A percentile compares a stretch with the other conserved stretches of the same genome.
Evolutionary conservation across 2,797 vertebrate species (phyloP).

Genomic region (Harpagifer antarcticus): DNA sequence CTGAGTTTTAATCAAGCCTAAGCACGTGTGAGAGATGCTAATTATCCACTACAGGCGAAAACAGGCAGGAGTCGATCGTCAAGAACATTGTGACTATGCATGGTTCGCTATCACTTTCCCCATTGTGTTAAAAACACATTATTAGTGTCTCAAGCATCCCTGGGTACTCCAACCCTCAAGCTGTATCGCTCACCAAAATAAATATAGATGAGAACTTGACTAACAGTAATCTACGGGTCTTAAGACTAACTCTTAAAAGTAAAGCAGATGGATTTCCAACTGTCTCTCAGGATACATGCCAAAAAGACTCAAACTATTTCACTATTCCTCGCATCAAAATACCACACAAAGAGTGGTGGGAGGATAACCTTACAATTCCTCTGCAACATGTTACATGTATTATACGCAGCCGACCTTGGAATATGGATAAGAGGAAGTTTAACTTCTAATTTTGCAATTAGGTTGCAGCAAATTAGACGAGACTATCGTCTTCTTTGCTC

Average conservation of each 20-base stretch:
- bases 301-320: slow-evolving; percentile 28
- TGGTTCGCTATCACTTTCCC: slow-evolving; percentile 52
- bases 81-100: slow-evolving; percentile 46
- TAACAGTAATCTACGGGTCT: slow-evolving; percentile 54
- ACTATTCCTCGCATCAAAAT: slow-evolving; percentile 23
- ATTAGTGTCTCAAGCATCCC: slow-evolving; percentile 39
- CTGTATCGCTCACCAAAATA: slow-evolving; percentile 56
- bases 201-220: slow-evolving; percentile 61
- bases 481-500: slow-evolving; percentile 73
- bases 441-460: slow-evolving; percentile 70
- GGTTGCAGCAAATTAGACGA: slow-evolving; percentile 77
- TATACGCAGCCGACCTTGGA: slow-evolving; percentile 28
- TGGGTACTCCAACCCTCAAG: slow-evolving; percentile 35
- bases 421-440: slow-evolving; percentile 40
- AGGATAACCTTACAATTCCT: slow-evolving; percentile 11
- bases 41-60: slow-evolving; percentile 89
- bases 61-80: slow-evolving; percentile 82
- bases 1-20: slow-evolving; percentile 94
- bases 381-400: slow-evolving; percentile 28
- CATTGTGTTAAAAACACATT: slow-evolving; percentile 44
- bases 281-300: slow-evolving; percentile 38
- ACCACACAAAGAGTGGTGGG: not conserved
- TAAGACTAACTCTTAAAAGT: slow-evolving; percentile 55
- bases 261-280: slow-evolving; percentile 51
- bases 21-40: slow-evolving; percentile 91